A percentile compares a stretch with the other conserved stretches of the same genome.
These are phyloP conservation scores for Lordiphosa collinella DNA, from an alignment of 1,140 invertebrate genomes.

Conservation along the genomic window DNA sequence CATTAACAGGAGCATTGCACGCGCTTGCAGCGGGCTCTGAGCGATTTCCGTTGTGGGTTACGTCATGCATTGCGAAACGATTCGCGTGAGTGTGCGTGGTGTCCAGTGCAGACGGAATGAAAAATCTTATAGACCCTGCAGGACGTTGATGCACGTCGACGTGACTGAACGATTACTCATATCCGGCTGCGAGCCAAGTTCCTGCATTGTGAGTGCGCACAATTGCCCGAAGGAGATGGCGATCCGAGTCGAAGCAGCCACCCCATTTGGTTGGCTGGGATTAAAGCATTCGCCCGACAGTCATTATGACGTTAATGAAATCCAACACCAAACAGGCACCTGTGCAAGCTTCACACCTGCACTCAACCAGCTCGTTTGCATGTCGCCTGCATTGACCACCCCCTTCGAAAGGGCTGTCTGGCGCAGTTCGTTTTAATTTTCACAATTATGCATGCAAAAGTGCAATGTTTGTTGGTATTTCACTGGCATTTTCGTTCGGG, in stretches of 20 bases:
- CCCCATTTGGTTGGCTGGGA: constrained; percentile 37
- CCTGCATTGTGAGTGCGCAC: constrained; percentile 63
- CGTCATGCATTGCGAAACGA: constrained; percentile 52
- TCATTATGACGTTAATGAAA: constrained; percentile 77
- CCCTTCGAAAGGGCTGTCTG: constrained; percentile 18
- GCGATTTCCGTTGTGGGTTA: constrained; percentile 66
- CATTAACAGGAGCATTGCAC: constrained; percentile 51
- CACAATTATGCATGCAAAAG: constrained; percentile 75
- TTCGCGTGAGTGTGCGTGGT: neutral
- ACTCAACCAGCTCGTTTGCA: constrained; percentile 43
- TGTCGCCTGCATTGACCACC: constrained; percentile 32
- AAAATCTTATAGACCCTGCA: constrained; percentile 55
- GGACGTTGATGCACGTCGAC: constrained; percentile 38
- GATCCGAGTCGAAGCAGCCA: constrained; percentile 11
- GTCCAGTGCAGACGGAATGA: constrained; percentile 12
- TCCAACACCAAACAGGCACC: constrained; percentile 65
- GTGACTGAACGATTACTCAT: constrained; percentile 75
- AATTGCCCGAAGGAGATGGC: constrained; percentile 45
- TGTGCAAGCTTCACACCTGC: constrained; percentile 70
- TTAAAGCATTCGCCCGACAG: constrained; percentile 58
- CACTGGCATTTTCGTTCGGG: constrained; percentile 37
- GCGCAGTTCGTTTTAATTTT: constrained; percentile 69
- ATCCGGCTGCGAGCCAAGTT: constrained; percentile 63
- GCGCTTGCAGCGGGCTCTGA: constrained; percentile 43
- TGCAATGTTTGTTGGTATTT: constrained; percentile 72